phyloP scores from a whole-genome alignment of 2,113 vertebrate genomes.

The Glaucidium brasilianum region DNA sequence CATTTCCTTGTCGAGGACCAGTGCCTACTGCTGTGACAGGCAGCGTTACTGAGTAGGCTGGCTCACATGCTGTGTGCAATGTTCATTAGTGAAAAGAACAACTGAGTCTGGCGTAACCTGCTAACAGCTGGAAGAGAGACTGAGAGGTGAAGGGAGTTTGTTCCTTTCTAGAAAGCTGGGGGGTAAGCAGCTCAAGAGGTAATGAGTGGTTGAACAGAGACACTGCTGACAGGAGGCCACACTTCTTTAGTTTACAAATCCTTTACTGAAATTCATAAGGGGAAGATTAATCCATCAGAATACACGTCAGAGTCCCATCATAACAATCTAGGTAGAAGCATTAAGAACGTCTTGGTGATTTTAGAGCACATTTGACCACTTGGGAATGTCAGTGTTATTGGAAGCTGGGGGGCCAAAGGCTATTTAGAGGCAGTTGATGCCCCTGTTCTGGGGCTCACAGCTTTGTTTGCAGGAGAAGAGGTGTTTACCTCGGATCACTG shows the following conservation, averaged over 20 bases:
- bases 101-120: background rate
- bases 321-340: background rate
- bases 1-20: rapidly evolving
- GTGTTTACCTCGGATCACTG: background rate
- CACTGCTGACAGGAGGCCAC: too few species aligned
- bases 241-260: background rate
- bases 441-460: background rate
- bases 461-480: rapidly evolving
- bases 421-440: too few species aligned
- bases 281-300: background rate
- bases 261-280: background rate
- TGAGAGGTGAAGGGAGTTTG: background rate
- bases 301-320: background rate
- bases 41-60: background rate
- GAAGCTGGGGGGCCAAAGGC: background rate
- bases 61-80: background rate
- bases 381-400: background rate
- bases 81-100: background rate
- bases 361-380: background rate
- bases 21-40: background rate
- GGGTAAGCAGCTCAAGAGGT: background rate
- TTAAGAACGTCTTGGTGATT: background rate
- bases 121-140: background rate
- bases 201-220: rapidly evolving
- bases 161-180: background rate